Percentiles rank a stretch among this genome's conserved stretches.
These are phyloP conservation scores for Gastracanthus pulcherrimus DNA, from an alignment of 2,888 invertebrate genomes.

Conservation along the genomic window DNA sequence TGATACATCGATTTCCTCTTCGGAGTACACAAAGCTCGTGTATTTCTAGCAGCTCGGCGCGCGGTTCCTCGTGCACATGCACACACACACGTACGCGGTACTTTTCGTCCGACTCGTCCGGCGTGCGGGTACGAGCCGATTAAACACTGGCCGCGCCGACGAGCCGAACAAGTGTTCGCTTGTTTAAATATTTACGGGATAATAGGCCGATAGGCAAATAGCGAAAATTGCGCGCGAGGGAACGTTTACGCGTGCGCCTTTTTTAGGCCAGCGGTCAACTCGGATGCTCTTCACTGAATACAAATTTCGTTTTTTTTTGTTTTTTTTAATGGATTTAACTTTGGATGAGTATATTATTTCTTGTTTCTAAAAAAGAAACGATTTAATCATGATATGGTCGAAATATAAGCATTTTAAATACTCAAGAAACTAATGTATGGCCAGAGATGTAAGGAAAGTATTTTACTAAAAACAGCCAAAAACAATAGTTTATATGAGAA, in stretches of 20 bases:
- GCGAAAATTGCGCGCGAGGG: background rate
- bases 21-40: background rate
- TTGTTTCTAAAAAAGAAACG: no score
- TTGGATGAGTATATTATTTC: no score
- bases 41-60: background rate
- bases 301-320: background rate
- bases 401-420: no score
- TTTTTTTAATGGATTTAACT: background rate
- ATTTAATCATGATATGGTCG: background rate
- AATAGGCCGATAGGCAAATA: conserved; percentile 32
- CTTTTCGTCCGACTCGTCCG: background rate
- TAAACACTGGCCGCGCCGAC: background rate
- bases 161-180: background rate
- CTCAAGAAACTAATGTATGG: no score
- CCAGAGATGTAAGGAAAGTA: no score
- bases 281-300: background rate
- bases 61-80: background rate
- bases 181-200: conserved; percentile 51
- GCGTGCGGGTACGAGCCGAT: background rate
- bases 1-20: conserved; percentile 2
- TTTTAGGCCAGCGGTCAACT: background rate
- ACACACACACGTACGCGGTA: no score
- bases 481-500: no score
- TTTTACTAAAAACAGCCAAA: no score
- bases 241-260: background rate